A percentile compares a stretch with the other conserved stretches of the same genome.
These are phyloP conservation scores for Mamestra configurata DNA, from an alignment of 1,140 invertebrate genomes.

Conservation along the genomic window DNA sequence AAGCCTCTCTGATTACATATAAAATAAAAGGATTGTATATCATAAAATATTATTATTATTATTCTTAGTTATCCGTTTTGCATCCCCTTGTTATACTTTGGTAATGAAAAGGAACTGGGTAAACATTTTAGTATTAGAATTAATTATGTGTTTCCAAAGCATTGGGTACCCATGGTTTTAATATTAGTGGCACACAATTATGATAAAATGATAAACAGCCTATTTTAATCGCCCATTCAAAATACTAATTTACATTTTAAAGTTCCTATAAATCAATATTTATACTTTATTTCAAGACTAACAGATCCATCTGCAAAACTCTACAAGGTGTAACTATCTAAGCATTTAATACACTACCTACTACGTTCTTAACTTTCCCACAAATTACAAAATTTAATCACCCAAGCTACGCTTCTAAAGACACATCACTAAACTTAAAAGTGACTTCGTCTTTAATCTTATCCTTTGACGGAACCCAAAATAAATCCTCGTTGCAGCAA, in stretches of 20 bases:
- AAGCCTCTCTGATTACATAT: not conserved
- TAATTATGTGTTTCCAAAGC: not conserved
- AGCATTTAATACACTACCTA: no score
- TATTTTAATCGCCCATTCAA: no score
- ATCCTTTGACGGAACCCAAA: not conserved
- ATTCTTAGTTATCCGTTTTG: not conserved
- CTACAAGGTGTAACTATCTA: no score
- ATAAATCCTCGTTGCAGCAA: not conserved
- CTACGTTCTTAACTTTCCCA: no score
- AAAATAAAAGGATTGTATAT: no score
- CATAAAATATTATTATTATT: not conserved
- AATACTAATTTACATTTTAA: no score
- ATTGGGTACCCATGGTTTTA: not conserved
- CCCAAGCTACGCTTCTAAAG: not conserved
- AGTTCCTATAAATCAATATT: no score
- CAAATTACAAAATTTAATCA: not conserved
- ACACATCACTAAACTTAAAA: conserved; percentile 4
- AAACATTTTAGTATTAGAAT: not conserved
- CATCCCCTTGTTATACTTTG: no score
- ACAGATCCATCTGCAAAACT: no score
- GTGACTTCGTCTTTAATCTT: not conserved
- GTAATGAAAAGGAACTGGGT: no score
- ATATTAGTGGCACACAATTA: not conserved
- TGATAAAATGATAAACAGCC: not conserved
- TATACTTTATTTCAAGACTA: no score